A percentile compares a stretch with the other conserved stretches of the same genome.
Conservation (phyloP, 2,888 invertebrate species). For the Thelaira solivaga region DNA sequence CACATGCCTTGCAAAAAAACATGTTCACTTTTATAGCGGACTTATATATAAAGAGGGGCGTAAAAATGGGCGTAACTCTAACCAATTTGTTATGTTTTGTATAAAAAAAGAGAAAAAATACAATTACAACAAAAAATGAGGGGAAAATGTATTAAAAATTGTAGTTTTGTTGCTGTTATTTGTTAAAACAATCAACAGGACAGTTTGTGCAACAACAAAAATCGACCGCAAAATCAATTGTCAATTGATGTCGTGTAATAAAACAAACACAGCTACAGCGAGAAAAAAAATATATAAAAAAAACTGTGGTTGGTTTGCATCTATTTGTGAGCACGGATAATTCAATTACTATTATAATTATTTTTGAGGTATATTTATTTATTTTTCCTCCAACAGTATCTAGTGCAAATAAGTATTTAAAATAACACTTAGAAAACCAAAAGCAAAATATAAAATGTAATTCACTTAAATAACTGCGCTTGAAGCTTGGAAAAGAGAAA, state of each 20-base stretch:
- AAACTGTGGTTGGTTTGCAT: neutral
- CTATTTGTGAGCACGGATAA: constrained; percentile 40
- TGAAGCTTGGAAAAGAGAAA: too few species aligned
- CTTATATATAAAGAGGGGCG: constrained; percentile 36
- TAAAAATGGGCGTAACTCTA: constrained; percentile 58
- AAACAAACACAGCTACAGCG: neutral
- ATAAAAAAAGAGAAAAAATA: constrained; percentile 6
- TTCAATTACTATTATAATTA: constrained; percentile 50
- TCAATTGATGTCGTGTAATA: constrained; percentile 67
- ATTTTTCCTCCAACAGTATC: neutral
- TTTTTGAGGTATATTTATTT: constrained; percentile 17
- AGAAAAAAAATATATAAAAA: constrained; percentile 10
- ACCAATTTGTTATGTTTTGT: constrained; percentile 51
- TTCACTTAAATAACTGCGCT: too few species aligned
- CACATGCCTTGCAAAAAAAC: constrained; percentile 30
- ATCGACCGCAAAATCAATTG: constrained; percentile 74
- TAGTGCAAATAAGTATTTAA: too few species aligned
- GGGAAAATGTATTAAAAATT: constrained; percentile 50
- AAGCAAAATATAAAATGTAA: too few species aligned
- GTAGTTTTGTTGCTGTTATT: constrained; percentile 40
- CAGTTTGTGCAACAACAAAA: constrained; percentile 50
- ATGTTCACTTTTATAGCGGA: neutral
- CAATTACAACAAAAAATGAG: constrained; percentile 7
- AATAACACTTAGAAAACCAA: too few species aligned
- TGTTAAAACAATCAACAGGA: constrained; percentile 56